Base-by-base conservation (phyloP, 2,797 vertebrate genomes). In the Chiloscyllium punctatum region DNA sequence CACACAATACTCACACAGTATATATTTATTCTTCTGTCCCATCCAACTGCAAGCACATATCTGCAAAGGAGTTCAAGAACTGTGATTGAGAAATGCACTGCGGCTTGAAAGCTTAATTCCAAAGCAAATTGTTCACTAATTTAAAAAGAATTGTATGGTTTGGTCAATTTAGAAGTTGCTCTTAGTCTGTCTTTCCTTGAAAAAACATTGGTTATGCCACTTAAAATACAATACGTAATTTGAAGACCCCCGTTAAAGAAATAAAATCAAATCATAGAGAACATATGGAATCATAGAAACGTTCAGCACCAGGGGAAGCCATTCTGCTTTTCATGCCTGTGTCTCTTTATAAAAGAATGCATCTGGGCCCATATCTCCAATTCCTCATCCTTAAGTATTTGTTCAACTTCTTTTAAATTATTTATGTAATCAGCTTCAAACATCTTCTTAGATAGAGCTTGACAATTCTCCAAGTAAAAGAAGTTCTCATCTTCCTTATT, bases 1-100 rank as follows among this genome's bases (percentile, higher is more conserved):
- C 33, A 74, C 4, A 33, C 95, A 90, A 71, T 96, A 98, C 98
- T 98, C 97, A 98, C 98, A 96, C 97, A 96, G 96, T 97, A 98
- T 96, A 97, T 96, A 84, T 98, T 97, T 97, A 98, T 98, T 97
- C 96, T 98, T 96, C 97, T 97, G 96, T 98, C 97, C 97, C 98
- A 98, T 96, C 97, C 97, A 62, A 98, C 97, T 96, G 97, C 98
- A 96, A 98, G 97, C 97, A 98, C 97, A 96, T 96, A 98, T 96
- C 97, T 98, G 96, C 48, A 96, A 96, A 90, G 96, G 96, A 96
- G 96, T 95, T 37, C 37, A 68, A 53, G 18, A 15, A 2, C 16
- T 68, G 27, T 68, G 79, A 7, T 68, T 82, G 37, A 30, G 25
- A 87, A 1, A 66, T 92, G 95, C 77, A 4, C 1, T 62, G 27